Conservation (phyloP, 2,888 invertebrate species). For the Dicranocentrus wangi region DNA sequence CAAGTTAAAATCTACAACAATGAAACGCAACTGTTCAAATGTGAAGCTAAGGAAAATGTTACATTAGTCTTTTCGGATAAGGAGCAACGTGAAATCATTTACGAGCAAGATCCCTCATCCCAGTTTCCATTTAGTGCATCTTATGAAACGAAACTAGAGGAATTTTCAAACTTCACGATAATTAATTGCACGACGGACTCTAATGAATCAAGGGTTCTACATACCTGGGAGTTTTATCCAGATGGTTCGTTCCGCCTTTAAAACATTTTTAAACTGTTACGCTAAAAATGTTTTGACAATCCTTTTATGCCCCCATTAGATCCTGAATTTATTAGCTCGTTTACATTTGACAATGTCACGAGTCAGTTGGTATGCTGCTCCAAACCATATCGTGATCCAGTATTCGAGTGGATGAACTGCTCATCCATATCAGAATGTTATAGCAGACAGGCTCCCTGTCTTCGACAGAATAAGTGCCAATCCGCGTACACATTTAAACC, state of each 20-base stretch:
- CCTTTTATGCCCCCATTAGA: slow-evolving; percentile 34
- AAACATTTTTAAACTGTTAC: not conserved
- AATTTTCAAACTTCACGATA: slow-evolving; percentile 64
- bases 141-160: slow-evolving; percentile 55
- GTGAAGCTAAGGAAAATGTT: slow-evolving; percentile 65
- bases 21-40: slow-evolving; percentile 67
- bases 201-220: slow-evolving; percentile 32
- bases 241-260: slow-evolving; percentile 41
- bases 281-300: not conserved
- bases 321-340: slow-evolving; percentile 61
- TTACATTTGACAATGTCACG: slow-evolving; percentile 62
- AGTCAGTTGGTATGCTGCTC: slow-evolving; percentile 60
- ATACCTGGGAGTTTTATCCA: slow-evolving; percentile 66
- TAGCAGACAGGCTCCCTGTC: slow-evolving; percentile 57
- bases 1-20: slow-evolving; percentile 62
- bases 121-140: slow-evolving; percentile 57
- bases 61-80: slow-evolving; percentile 60
- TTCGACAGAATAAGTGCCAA: slow-evolving; percentile 64
- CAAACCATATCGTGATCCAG: slow-evolving; percentile 59
- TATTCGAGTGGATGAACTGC: slow-evolving; percentile 66
- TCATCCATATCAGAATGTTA: slow-evolving; percentile 66
- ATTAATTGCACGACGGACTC: slow-evolving; percentile 61
- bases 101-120: slow-evolving; percentile 38
- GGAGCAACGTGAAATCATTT: slow-evolving; percentile 23
- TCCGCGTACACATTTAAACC: slow-evolving; percentile 32